A percentile compares a stretch with the other conserved stretches of the same genome.
Evolutionary conservation across 2,888 invertebrate genomes (phyloP).

Genomic region (Lycocerus yunnanus): DNA sequence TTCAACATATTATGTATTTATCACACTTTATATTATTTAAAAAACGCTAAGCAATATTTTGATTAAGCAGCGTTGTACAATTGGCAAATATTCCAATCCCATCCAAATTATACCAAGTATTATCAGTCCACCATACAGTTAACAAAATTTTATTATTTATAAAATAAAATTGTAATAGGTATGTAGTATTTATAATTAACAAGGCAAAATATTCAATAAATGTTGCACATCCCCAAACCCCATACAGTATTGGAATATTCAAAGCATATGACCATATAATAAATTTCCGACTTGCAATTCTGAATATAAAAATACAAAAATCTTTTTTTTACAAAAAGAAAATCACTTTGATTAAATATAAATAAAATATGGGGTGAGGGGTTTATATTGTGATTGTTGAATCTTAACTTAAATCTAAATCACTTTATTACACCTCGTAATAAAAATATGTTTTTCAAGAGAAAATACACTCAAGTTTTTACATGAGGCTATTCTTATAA

Average conservation of each 20-base stretch:
- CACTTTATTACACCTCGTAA: constrained; percentile 16
- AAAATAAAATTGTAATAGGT: background rate
- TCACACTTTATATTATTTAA: constrained; percentile 37
- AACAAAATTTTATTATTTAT: constrained; percentile 11
- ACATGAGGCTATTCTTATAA: constrained; percentile 36
- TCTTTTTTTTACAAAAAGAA: constrained; percentile 1
- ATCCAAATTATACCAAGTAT: constrained; percentile 16
- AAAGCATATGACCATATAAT: constrained; percentile 2
- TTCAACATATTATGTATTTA: constrained; percentile 30
- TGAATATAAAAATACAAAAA: constrained; percentile 11
- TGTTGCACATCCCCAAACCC: background rate
- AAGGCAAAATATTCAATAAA: background rate
- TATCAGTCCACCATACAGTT: constrained; percentile 17
- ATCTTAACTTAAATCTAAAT: constrained; percentile 10
- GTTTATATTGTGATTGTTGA: background rate
- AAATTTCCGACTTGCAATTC: background rate
- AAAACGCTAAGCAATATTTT: constrained; percentile 39
- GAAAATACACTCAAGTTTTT: constrained; percentile 9
- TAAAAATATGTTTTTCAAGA: constrained; percentile 22
- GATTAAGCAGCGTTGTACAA: constrained; percentile 34
- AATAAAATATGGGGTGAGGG: constrained; percentile 1
- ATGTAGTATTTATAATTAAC: constrained; percentile 1
- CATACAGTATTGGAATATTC: constrained; percentile 4
- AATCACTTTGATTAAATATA: background rate
- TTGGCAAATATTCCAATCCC: constrained; percentile 21